phyloP scores from a whole-genome alignment of 2,888 invertebrate species.

The Phengaris alcon region DNA sequence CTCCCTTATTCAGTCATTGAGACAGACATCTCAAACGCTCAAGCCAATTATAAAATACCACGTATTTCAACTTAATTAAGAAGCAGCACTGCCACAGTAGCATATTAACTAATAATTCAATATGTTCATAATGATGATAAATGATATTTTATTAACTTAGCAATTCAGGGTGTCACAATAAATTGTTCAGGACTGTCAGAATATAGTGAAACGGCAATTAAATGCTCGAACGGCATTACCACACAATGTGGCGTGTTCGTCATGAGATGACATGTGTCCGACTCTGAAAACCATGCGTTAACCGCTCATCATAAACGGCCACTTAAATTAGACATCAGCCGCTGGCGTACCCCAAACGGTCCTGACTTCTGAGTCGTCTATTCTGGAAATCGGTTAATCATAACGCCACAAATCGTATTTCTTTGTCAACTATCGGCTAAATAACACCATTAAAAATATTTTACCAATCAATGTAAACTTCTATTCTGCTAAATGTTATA shows the following conservation, averaged over 20 bases:
- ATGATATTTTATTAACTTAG: conserved; percentile 57
- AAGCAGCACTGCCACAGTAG: background rate
- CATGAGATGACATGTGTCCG: conserved; percentile 67
- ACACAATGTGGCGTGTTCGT: conserved; percentile 75
- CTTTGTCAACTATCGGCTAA: no score
- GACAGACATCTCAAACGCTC: background rate
- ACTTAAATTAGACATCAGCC: conserved; percentile 40
- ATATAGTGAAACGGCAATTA: conserved; percentile 72
- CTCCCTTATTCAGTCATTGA: background rate
- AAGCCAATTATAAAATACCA: conserved; percentile 15
- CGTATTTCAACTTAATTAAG: conserved; percentile 22
- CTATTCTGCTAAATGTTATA: no score
- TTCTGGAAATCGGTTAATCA: no score
- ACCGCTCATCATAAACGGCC: conserved; percentile 61
- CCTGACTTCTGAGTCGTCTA: background rate
- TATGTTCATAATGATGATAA: conserved; percentile 64
- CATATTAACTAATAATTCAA: conserved; percentile 33
- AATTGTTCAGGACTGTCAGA: conserved; percentile 68
- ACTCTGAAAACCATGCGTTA: conserved; percentile 50
- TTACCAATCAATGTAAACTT: no score
- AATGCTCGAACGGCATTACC: conserved; percentile 69
- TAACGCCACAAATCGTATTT: background rate
- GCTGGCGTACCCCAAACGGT: background rate
- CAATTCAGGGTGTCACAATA: conserved; percentile 70
- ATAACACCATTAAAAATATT: no score